Evolutionary conservation across 1,140 invertebrate species (phyloP).

Genomic region (Micrasema longulum): DNA sequence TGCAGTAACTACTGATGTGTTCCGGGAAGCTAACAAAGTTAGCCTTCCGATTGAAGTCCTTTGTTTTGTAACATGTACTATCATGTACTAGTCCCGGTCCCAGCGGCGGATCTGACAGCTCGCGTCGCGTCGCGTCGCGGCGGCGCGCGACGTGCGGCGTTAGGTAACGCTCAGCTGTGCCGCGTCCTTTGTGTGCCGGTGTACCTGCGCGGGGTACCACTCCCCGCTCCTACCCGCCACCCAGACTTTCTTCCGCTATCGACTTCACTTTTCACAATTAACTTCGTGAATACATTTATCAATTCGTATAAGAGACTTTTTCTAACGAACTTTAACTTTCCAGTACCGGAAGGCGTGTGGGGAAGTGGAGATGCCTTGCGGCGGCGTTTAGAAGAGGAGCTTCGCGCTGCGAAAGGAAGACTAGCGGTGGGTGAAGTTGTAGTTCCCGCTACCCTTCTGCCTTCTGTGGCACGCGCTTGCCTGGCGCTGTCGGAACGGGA

Average conservation of each 20-base stretch:
- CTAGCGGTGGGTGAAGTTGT: conserved; percentile 84
- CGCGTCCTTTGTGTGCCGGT: conserved; percentile 26
- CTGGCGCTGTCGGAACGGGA: conserved; percentile 84
- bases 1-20: too few relatives aligned
- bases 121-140: too few relatives aligned
- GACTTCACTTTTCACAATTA: background rate
- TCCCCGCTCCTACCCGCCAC: background rate
- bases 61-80: conserved; percentile 22
- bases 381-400: conserved; percentile 78
- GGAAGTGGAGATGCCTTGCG: conserved; percentile 68
- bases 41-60: background rate
- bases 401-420: conserved; percentile 79
- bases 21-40: too few relatives aligned
- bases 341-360: conserved; percentile 36
- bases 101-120: too few relatives aligned
- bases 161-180: conserved; percentile 32
- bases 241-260: too few relatives aligned
- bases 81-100: conserved; percentile 4
- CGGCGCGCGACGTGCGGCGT: too few relatives aligned
- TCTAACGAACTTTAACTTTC: too few relatives aligned
- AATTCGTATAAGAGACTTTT: too few relatives aligned
- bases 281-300: background rate
- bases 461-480: conserved; percentile 80
- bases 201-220: background rate
- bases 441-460: conserved; percentile 81